Percentiles rank a stretch among this genome's conserved stretches.
These are phyloP conservation scores for Sciaenops ocellatus DNA, from an alignment of 2,797 vertebrate genomes.

Conservation along the genomic window DNA sequence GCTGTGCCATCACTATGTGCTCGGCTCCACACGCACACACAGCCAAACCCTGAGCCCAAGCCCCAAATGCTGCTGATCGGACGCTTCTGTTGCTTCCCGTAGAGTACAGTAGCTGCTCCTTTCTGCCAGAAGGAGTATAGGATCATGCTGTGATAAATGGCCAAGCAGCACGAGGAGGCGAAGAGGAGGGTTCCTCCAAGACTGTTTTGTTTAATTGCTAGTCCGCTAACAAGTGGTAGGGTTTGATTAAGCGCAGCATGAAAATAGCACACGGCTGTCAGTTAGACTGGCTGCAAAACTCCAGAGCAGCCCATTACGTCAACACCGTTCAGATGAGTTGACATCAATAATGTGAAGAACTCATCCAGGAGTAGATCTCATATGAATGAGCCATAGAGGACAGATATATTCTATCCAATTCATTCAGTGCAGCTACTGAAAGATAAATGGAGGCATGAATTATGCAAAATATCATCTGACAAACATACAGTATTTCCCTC, in stretches of 20 bases:
- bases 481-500: constrained; percentile 1
- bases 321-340: constrained; percentile 36
- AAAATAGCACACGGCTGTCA: constrained; percentile 58
- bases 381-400: neutral
- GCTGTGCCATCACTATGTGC: constrained; percentile 64
- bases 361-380: constrained; percentile 19
- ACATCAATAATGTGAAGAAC: constrained; percentile 39
- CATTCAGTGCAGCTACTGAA: constrained; percentile 8
- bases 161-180: constrained; percentile 50
- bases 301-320: constrained; percentile 47
- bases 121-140: constrained; percentile 51
- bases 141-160: constrained; percentile 80
- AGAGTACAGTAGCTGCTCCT: constrained; percentile 44
- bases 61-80: constrained; percentile 44
- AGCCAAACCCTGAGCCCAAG: constrained; percentile 37
- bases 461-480: constrained; percentile 8
- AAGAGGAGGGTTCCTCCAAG: constrained; percentile 67
- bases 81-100: constrained; percentile 6
- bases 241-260: constrained; percentile 77
- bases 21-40: constrained; percentile 39
- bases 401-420: constrained; percentile 8
- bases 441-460: constrained; percentile 10
- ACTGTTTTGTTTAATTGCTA: constrained; percentile 81
- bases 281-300: constrained; percentile 36
- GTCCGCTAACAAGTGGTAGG: constrained; percentile 70